phyloP scores from a whole-genome alignment of 53 echinoderm and acorn worm genomes.

The Paracentrotus lividus region DNA sequence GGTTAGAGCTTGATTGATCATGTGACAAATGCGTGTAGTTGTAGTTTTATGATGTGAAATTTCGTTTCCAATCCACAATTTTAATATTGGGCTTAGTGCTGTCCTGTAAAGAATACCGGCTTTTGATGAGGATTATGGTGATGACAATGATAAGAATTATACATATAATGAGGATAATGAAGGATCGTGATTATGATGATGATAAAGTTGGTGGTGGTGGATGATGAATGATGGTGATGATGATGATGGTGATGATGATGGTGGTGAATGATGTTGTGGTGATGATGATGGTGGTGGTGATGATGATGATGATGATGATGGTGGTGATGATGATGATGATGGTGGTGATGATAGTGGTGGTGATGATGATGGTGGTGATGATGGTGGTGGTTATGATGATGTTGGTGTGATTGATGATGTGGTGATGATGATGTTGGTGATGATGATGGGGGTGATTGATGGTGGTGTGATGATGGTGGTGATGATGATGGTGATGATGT shows the following conservation, averaged over 20 bases:
- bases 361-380: not conserved
- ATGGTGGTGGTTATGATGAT: not conserved
- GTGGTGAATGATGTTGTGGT: not conserved
- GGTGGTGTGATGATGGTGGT: too few relatives aligned
- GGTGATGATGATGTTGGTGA: too few relatives aligned
- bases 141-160: too few relatives aligned
- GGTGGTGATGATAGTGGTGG: not conserved
- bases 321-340: not conserved
- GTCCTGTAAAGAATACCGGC: too few relatives aligned
- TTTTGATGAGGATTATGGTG: too few relatives aligned
- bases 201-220: not conserved
- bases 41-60: not conserved
- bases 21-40: too few relatives aligned
- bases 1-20: not conserved
- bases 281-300: not conserved
- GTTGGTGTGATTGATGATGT: not conserved
- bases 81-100: too few relatives aligned
- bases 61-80: not conserved
- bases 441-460: too few relatives aligned
- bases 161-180: too few relatives aligned
- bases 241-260: not conserved
- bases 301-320: not conserved
- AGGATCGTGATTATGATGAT: not conserved
- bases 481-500: too few relatives aligned
- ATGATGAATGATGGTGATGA: constrained; percentile 3